A percentile compares a stretch with the other conserved stretches of the same genome.
Conservation (phyloP, 2,888 invertebrate species). For the Aplocera efformata region DNA sequence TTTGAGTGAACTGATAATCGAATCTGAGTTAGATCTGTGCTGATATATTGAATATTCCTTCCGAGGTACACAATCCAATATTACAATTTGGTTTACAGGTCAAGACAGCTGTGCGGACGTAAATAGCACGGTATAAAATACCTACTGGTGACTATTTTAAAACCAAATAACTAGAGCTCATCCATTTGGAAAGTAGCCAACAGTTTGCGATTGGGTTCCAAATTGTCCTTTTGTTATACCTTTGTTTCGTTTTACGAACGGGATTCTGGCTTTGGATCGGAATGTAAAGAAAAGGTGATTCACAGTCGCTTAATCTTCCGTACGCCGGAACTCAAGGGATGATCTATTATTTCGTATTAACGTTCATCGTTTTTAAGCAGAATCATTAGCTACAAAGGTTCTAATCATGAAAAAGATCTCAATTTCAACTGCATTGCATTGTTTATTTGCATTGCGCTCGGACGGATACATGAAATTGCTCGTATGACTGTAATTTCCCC, state of each 20-base stretch:
- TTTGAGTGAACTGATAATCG: too few relatives aligned
- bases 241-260: constrained; percentile 7
- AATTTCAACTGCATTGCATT: too few relatives aligned
- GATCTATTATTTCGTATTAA: too few relatives aligned
- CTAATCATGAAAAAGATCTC: too few relatives aligned
- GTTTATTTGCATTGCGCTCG: too few relatives aligned
- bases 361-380: too few relatives aligned
- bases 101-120: constrained; percentile 50
- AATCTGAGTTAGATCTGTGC: background rate
- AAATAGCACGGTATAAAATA: constrained; percentile 64
- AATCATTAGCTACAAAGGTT: too few relatives aligned
- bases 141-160: constrained; percentile 59
- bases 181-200: constrained; percentile 71
- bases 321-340: too few relatives aligned
- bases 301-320: too few relatives aligned
- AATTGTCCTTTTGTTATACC: constrained; percentile 43
- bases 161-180: constrained; percentile 60
- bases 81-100: constrained; percentile 36
- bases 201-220: constrained; percentile 44
- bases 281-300: too few relatives aligned
- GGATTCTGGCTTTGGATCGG: constrained; percentile 1
- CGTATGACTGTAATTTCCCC: too few relatives aligned
- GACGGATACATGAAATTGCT: too few relatives aligned
- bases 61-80: constrained; percentile 14
- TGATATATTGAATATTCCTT: constrained; percentile 15